Evolutionary conservation across 2,888 invertebrate species (phyloP), one percentile per base, ranked within the genome.

Genomic region (Agapetus fuscipes): DNA sequence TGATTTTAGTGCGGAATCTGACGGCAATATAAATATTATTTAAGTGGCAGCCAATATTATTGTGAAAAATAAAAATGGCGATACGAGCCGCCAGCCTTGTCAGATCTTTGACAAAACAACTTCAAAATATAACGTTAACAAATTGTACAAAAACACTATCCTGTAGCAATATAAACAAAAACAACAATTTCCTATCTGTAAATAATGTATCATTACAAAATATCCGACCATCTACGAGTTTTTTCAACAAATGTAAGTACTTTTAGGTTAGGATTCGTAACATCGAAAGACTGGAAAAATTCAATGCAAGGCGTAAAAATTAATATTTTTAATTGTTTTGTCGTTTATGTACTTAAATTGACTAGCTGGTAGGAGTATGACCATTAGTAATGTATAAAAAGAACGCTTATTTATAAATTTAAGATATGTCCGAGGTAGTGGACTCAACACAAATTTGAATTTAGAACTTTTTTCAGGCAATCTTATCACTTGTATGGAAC

Each of bases 181-280:
- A 30, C 9, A 27, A 42, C 11, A 26, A 20, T 2, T 9, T 41
- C 16, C 13, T 43, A 2, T 34, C 37, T 11, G 33, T 27, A 5
- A 11, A 45, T 4, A 32, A 34, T 27, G 11, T 30, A 12, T 12
- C 29, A n/a, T n/a, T 6, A 41, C 56, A 1, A 49, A 30, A 17
- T 11, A 17, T 17, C 26, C 30, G 54, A 69, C 57, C 60, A 64
- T 59, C 39, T n/a, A 69, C 72, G 1, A 74, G 71, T 50, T 84
- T 84, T 54, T 83, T 83, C 53, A 79, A 77, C 51, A 83, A 78
- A 71, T 64, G 83, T 83, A 63, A 71, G 74, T 65, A 27, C 37
- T 33, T 41, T 17, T 39, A 41, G 41, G 41, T 45, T 39, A 37
- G 37, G 9, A 20, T 20, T 9, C 9, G 9, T 20, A 20, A 14